phyloP scores from a whole-genome alignment of 2,797 vertebrate species.

The Anas flavirostris region DNA sequence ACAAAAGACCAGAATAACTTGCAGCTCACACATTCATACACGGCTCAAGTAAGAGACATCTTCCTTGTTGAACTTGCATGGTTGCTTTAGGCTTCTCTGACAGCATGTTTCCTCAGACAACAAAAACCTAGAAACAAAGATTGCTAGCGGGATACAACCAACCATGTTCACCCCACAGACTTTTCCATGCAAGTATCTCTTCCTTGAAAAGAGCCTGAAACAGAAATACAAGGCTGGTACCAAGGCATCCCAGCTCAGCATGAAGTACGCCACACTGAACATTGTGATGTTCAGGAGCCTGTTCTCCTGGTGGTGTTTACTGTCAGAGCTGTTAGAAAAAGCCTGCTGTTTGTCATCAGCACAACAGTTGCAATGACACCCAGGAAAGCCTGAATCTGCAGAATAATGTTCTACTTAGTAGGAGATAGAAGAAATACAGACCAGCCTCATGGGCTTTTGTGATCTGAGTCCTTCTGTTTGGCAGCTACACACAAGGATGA shows the following conservation, averaged over 20 bases:
- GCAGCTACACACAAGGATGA: background rate
- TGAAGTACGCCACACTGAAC: background rate
- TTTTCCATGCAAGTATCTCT: background rate
- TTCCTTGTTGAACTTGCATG: background rate
- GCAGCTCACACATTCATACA: background rate
- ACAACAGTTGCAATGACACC: background rate
- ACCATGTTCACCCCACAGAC: background rate
- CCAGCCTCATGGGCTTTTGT: background rate
- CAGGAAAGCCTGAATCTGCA: background rate
- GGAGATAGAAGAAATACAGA: background rate
- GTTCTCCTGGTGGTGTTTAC: background rate
- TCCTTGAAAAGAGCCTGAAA: background rate
- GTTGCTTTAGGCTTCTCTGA: background rate
- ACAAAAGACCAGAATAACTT: background rate
- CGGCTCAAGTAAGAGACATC: too few species aligned
- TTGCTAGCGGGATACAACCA: background rate
- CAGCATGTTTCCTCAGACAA: background rate
- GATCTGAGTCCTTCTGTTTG: background rate
- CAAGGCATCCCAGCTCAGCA: background rate
- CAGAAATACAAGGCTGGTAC: background rate
- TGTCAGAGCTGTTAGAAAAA: background rate
- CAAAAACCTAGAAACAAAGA: background rate
- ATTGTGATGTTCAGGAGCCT: background rate
- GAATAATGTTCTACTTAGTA: background rate
- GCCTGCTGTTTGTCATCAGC: background rate